Base-by-base conservation (phyloP, 1,140 invertebrate genomes). In the Mylabris phalerata region DNA sequence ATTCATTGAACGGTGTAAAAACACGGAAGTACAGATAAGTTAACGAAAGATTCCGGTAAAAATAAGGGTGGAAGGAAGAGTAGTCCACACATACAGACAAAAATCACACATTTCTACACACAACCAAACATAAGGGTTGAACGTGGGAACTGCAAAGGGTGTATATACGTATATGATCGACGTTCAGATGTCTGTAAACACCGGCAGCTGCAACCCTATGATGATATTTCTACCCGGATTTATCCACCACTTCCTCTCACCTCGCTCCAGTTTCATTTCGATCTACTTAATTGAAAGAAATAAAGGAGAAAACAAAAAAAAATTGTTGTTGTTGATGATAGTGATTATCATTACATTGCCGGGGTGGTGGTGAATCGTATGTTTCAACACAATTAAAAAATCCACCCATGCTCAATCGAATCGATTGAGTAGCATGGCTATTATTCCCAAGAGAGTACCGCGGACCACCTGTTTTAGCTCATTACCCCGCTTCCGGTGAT, bases 401-500 rank as follows among this genome's bases (percentile, higher is more conserved):
- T 32, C 32, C 32, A 32, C 32, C 32, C 4, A 32, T 32, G 19
- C 19, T 19, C 19, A 19, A 19, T 32, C 32, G 32, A 32, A 32
- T 7, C 7, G 32, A 32, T 32, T 32, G 32, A 32, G 32, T 5
- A 32, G 32, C 32, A 6, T 11, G 42, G 4, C 51, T 48, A 64
- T 64, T 64, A 57, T 64, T 64, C 63, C 60, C 54, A 64, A 55
- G 56, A 51, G 45, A 39, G 25, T 44, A 44, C 39, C 66, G 65
- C 46, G 65, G 59, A 61, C 66, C 68, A 70, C 68, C 68, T 70
- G 68, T 68, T 70, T 62, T 58, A 61, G 44, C 57, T 68, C 67
- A 70, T 70, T 70, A 68, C 65, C 26, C 55, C 65, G 59, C 60
- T 70, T 70, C 68, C 68, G 63, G 65, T 63, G 62, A 70, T 70